These are phyloP conservation scores for Poecilia gillii DNA, from an alignment of 2,797 vertebrate genomes.

Conservation along the genomic window DNA sequence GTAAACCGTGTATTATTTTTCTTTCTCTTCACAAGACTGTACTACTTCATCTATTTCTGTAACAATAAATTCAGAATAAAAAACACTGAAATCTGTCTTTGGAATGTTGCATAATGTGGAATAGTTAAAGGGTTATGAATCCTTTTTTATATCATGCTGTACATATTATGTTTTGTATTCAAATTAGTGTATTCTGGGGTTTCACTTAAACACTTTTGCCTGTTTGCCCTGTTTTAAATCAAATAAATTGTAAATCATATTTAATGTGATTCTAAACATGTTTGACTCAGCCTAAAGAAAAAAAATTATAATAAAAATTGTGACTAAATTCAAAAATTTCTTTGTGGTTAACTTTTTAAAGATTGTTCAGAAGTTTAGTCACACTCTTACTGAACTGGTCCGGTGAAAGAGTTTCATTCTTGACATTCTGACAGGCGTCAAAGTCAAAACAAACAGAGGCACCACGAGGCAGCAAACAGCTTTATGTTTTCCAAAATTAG, in stretches of 20 bases:
- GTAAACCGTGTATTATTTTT: not conserved
- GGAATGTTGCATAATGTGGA: not conserved
- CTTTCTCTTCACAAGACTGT: not conserved
- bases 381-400: not conserved
- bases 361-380: not conserved
- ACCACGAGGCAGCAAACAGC: not conserved
- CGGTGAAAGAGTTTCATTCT: constrained; percentile 5
- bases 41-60: not conserved
- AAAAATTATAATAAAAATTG: not conserved
- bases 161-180: not conserved
- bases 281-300: not conserved
- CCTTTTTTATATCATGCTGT: not conserved
- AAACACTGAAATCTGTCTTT: not conserved
- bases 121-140: not conserved
- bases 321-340: not conserved
- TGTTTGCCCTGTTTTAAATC: too few species aligned
- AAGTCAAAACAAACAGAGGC: not conserved
- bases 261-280: not conserved
- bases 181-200: not conserved
- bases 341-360: not conserved
- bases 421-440: not conserved
- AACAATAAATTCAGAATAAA: not conserved
- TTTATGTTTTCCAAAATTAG: not conserved
- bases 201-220: not conserved
- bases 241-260: too few species aligned